These are phyloP conservation scores for Nebria brevicollis DNA, from an alignment of 2,888 invertebrate genomes.

Conservation along the genomic window DNA sequence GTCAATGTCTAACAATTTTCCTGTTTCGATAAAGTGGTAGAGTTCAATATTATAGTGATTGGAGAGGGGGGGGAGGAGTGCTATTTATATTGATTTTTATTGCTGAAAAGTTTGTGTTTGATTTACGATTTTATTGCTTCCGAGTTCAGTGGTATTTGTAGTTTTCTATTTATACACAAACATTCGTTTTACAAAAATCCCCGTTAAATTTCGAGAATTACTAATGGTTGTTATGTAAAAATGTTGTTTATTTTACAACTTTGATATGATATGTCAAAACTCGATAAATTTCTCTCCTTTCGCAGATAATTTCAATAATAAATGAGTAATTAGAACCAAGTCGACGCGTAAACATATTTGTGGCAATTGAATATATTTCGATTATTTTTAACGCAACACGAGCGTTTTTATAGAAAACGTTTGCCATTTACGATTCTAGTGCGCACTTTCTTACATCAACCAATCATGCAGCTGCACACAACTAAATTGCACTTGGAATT, in stretches of 20 bases:
- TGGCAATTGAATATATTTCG: not conserved
- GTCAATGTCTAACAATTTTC: not conserved
- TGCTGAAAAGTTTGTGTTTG: too few species aligned
- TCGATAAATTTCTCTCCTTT: not conserved
- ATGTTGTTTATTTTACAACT: not conserved
- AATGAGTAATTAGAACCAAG: not conserved
- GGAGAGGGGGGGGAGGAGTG: too few species aligned
- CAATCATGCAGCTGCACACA: too few species aligned
- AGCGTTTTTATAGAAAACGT: not conserved
- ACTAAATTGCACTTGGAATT: too few species aligned
- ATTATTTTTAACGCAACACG: not conserved
- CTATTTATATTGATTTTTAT: too few species aligned
- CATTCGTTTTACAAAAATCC: not conserved
- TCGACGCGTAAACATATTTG: not conserved
- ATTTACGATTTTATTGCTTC: too few species aligned
- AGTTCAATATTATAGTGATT: not conserved
- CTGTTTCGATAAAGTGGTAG: not conserved
- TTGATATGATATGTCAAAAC: not conserved
- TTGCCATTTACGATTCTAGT: not conserved
- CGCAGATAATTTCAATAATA: not conserved
- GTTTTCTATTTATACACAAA: too few species aligned
- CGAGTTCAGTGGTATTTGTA: too few species aligned
- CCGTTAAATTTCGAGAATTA: not conserved
- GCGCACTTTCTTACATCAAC: not conserved
- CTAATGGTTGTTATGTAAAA: conserved; percentile 1